Conservation (phyloP, 2,797 vertebrate species). For the Phylloscopus collybita region DNA sequence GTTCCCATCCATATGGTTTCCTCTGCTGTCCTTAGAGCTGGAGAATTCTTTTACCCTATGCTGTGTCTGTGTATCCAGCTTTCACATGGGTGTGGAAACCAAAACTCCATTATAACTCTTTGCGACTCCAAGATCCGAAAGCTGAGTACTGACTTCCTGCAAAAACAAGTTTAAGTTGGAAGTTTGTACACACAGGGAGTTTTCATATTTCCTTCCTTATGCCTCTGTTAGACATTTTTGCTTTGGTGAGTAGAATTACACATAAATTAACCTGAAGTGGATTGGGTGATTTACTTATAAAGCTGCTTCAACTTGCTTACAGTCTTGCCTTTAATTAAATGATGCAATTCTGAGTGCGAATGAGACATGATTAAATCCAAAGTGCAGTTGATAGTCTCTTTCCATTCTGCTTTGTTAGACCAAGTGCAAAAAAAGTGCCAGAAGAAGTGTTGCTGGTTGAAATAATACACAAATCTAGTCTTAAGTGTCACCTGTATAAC, state of each 20-base stretch:
- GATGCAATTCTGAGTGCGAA: neutral
- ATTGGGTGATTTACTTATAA: neutral
- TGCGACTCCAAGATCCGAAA: neutral
- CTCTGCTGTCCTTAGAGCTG: neutral
- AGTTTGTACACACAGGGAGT: neutral
- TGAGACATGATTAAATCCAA: neutral
- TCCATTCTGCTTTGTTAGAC: neutral
- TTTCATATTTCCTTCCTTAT: neutral
- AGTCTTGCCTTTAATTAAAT: neutral
- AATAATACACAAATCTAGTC: neutral
- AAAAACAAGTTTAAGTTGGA: neutral
- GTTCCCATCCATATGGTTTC: neutral
- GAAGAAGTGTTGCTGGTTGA: neutral
- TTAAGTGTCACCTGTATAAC: neutral
- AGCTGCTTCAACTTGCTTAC: neutral
- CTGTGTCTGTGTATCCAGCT: neutral
- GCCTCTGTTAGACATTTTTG: neutral
- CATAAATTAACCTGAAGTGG: neutral
- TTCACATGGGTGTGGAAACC: neutral
- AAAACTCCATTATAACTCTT: rapidly evolving
- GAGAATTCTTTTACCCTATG: neutral
- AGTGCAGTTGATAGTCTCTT: neutral
- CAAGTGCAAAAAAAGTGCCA: neutral
- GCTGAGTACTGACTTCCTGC: neutral
- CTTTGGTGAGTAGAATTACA: neutral